Percentiles rank a stretch among this genome's conserved stretches.
Evolutionary conservation across 2,797 vertebrate species (phyloP).

Genomic region (Sebastes nivosus): DNA sequence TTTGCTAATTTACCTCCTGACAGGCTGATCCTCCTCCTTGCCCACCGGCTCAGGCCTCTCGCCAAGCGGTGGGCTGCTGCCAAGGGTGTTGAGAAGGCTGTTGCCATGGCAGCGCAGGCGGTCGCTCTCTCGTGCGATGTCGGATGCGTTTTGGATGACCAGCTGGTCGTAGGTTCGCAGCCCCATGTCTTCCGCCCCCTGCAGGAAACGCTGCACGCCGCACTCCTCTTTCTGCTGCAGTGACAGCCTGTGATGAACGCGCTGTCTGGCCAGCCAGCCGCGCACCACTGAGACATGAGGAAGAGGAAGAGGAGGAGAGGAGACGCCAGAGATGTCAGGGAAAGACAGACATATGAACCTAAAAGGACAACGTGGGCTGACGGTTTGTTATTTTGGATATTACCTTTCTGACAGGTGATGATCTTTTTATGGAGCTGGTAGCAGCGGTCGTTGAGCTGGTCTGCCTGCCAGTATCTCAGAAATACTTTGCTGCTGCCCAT

Average conservation of each 20-base stretch:
- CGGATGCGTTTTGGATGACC: conserved; percentile 96
- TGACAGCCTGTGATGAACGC: conserved; percentile 76
- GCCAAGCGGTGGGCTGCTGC: conserved; percentile 77
- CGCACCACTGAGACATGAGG: conserved; percentile 83
- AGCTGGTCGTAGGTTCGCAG: conserved; percentile 95
- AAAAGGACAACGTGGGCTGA: not conserved
- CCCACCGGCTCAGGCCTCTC: conserved; percentile 84
- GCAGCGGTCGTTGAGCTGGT: conserved; percentile 92
- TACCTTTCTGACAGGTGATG: conserved; percentile 97
- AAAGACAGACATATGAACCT: not conserved
- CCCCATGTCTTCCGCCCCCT: conserved; percentile 96
- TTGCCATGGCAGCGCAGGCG: conserved; percentile 89
- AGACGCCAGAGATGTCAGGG: conserved; percentile 1
- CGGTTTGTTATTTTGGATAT: conserved; percentile 23
- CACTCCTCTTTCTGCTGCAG: conserved; percentile 83
- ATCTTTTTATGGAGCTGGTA: conserved; percentile 91
- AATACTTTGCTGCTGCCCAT: conserved; percentile 93
- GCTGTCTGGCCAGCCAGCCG: conserved; percentile 90
- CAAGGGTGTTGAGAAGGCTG: conserved; percentile 76
- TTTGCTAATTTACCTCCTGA: conserved; percentile 82
- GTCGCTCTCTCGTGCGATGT: conserved; percentile 86
- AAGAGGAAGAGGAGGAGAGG: not conserved
- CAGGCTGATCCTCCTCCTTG: conserved; percentile 84
- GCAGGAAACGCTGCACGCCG: conserved; percentile 89
- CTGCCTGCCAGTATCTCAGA: conserved; percentile 94